phyloP scores from a whole-genome alignment of 2,888 invertebrate species.

The Chrysotoxum bicinctum region DNA sequence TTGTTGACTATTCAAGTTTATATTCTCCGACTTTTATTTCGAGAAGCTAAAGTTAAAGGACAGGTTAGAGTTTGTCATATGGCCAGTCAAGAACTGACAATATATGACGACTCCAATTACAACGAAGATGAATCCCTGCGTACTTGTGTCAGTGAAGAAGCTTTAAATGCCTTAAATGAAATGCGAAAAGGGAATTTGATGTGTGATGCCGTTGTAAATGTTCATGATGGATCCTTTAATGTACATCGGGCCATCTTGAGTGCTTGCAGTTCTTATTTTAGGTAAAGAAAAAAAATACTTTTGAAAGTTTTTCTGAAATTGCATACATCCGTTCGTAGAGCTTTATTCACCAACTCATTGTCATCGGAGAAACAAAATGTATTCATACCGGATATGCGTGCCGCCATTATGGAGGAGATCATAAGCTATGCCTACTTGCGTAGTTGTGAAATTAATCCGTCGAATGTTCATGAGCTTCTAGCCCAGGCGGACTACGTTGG shows the following conservation, averaged over 20 bases:
- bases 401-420: slow-evolving; percentile 89
- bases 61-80: slow-evolving; percentile 1
- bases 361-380: slow-evolving; percentile 85
- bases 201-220: slow-evolving; percentile 92
- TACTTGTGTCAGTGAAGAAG: slow-evolving; percentile 89
- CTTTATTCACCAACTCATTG: slow-evolving; percentile 52
- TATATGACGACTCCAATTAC: slow-evolving; percentile 43
- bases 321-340: slow-evolving; percentile 4
- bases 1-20: not conserved
- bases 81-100: slow-evolving; percentile 30
- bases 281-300: slow-evolving; percentile 82
- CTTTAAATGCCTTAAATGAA: slow-evolving; percentile 92
- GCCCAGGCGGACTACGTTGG: slow-evolving; percentile 94
- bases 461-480: slow-evolving; percentile 91
- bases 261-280: slow-evolving; percentile 95
- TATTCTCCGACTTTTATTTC: not conserved
- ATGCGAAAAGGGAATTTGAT: slow-evolving; percentile 91
- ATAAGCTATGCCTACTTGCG: slow-evolving; percentile 93
- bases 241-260: slow-evolving; percentile 94
- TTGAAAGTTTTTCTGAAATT: not conserved
- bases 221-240: slow-evolving; percentile 92
- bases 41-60: not conserved
- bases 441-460: slow-evolving; percentile 87
- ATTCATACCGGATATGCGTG: slow-evolving; percentile 89
- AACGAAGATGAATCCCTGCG: slow-evolving; percentile 74